These are phyloP conservation scores for Melanophora roralis DNA, from an alignment of 2,888 invertebrate genomes.

Conservation along the genomic window DNA sequence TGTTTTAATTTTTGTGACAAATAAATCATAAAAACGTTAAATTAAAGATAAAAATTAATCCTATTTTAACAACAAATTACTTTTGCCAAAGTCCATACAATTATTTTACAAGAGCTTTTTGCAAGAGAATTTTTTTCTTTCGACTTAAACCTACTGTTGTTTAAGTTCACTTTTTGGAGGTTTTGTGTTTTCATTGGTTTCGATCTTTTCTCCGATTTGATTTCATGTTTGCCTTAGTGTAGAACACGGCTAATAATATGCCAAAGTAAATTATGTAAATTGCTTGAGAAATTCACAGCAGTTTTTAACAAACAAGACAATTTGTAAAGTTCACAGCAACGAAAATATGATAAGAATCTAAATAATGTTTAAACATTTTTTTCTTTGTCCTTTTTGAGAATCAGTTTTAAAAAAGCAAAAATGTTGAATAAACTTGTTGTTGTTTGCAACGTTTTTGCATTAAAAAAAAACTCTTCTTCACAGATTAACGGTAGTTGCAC, in stretches of 20 bases:
- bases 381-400: too few species aligned
- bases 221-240: conserved; percentile 39
- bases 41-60: too few species aligned
- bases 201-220: conserved; percentile 9
- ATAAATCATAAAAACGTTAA: too few species aligned
- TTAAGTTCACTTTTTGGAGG: not conserved
- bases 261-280: conserved; percentile 62
- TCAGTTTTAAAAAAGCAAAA: conserved; percentile 51
- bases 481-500: conserved; percentile 42
- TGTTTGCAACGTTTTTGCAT: not conserved
- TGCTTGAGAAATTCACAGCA: conserved; percentile 61
- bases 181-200: not conserved
- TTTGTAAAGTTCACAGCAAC: conserved; percentile 61
- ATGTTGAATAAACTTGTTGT: not conserved
- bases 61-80: too few species aligned
- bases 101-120: too few species aligned
- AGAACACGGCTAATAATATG: conserved; percentile 49
- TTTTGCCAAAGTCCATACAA: too few species aligned
- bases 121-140: too few species aligned
- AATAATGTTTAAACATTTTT: conserved; percentile 5
- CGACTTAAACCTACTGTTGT: too few species aligned
- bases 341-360: conserved; percentile 49
- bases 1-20: too few species aligned
- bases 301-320: conserved; percentile 59
- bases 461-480: conserved; percentile 14